Base-by-base conservation (phyloP, 37 sponge, comb jelly and placozoan species). In the Lycopodina hypogea region DNA sequence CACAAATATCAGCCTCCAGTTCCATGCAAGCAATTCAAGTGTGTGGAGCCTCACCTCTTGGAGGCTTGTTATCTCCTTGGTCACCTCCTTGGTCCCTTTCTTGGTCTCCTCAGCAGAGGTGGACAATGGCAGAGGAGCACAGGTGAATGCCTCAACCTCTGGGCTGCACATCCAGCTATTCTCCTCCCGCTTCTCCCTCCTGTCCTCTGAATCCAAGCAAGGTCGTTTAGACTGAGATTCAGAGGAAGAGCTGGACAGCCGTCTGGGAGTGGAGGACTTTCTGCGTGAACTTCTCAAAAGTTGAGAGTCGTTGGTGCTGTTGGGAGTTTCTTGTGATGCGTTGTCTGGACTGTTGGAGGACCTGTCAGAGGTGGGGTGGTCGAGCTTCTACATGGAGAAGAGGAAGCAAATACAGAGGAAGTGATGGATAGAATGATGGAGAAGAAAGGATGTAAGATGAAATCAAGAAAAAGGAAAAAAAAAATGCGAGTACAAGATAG, bases 111-210 rank as follows among this genome's bases (percentile, higher is more conserved):
- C n/a, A 34, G 71, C 39, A 40, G 42, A 23, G 21, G 56, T 30
- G 3, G 56, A 23, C 14, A 73, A 52, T 55, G 74, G 74, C 34
- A 73, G 32, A 6, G 74, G 74, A 2, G 74, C 74, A 73, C 56
- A 73, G 1, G 74, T 73, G 74, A 73, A 73, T 55, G 61, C 76
- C 63, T 76, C 34, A 42, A 59, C 74, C 56, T 55, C 36, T 73
- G 56, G 45, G 4, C 56, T 17, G n/a, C n/a, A n/a, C 38, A 38
- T 40, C 22, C 19, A 22, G 2, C 77, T 38, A 35, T 56, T 35
- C 58, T 23, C 42, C 26, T 60, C 62, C 19, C 40, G 29, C 6
- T 26, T 29, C 56, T 55, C 74, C 33, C 74, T 45, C 57, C 28
- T 28, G 2, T 56, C 59, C 28, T 21, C 48, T 22, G 24, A 24